Evolutionary conservation across 2,888 invertebrate genomes (phyloP).

Genomic region (Drosophila kambysellisi): DNA sequence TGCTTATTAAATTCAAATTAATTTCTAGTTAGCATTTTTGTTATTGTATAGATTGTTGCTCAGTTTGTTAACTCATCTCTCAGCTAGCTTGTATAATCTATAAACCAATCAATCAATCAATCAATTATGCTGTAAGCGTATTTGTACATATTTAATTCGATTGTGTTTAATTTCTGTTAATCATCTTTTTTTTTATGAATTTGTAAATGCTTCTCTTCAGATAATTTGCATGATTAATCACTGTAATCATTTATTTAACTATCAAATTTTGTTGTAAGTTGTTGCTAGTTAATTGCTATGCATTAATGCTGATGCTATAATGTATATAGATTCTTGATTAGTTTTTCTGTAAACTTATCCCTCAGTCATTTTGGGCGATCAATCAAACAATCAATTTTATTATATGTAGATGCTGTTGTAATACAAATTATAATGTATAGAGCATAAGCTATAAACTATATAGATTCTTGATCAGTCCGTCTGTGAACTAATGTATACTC

Average conservation of each 20-base stretch:
- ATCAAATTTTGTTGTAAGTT: neutral
- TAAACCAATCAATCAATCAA: neutral
- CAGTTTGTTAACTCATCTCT: neutral
- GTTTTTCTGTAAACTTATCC: neutral
- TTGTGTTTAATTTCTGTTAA: neutral
- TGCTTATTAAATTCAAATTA: neutral
- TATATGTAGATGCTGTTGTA: neutral
- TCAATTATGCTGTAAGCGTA: neutral
- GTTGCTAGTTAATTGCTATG: neutral
- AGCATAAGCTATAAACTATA: neutral
- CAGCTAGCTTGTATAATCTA: neutral
- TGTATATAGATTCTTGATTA: neutral
- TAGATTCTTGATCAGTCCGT: neutral
- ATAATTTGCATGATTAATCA: neutral
- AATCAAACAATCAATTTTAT: neutral
- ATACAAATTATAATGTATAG: neutral
- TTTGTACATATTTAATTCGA: neutral
- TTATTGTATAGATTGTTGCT: neutral
- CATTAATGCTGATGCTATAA: neutral
- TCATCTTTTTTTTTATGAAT: neutral
- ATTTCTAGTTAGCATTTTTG: neutral
- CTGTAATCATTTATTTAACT: too few relatives aligned
- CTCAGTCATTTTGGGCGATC: neutral
- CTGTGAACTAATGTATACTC: too few relatives aligned
- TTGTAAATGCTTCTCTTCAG: neutral